These are phyloP conservation scores for Albula glossodonta DNA, from an alignment of 2,113 vertebrate genomes.

Conservation along the genomic window DNA sequence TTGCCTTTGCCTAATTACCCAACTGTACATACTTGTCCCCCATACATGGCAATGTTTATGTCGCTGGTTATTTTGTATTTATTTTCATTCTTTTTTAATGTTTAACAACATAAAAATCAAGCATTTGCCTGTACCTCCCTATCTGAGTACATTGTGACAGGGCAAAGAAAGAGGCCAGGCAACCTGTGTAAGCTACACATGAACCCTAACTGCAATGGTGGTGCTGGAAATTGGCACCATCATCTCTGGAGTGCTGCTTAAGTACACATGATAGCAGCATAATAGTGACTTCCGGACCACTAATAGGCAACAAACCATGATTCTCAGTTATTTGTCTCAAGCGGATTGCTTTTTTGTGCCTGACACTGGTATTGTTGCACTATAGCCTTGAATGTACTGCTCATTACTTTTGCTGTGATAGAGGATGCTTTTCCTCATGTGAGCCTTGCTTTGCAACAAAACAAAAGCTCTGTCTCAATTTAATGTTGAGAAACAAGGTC, in stretches of 20 bases:
- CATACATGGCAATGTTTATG: not conserved
- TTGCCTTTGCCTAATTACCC: not conserved
- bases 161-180: not conserved
- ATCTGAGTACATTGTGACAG: not conserved
- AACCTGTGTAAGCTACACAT: not conserved
- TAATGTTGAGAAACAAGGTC: not conserved
- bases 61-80: not conserved
- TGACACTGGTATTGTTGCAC: not conserved
- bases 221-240: slow-evolving; percentile 18
- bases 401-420: not conserved
- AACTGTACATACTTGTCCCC: not conserved
- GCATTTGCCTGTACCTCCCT: not conserved
- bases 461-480: not conserved
- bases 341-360: slow-evolving; percentile 38
- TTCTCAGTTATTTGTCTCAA: slow-evolving; percentile 29
- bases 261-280: slow-evolving; percentile 16
- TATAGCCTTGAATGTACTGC: not conserved
- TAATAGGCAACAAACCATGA: slow-evolving; percentile 12
- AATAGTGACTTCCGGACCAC: not conserved
- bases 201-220: not conserved
- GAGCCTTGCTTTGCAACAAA: not conserved
- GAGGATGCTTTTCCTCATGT: not conserved
- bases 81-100: not conserved
- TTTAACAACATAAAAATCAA: not conserved
- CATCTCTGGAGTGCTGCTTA: slow-evolving; percentile 14